A percentile compares a stretch with the other conserved stretches of the same genome.
These are phyloP conservation scores for Lethenteron camtschaticum DNA, from an alignment of 2,113 vertebrate genomes.

Conservation along the genomic window DNA sequence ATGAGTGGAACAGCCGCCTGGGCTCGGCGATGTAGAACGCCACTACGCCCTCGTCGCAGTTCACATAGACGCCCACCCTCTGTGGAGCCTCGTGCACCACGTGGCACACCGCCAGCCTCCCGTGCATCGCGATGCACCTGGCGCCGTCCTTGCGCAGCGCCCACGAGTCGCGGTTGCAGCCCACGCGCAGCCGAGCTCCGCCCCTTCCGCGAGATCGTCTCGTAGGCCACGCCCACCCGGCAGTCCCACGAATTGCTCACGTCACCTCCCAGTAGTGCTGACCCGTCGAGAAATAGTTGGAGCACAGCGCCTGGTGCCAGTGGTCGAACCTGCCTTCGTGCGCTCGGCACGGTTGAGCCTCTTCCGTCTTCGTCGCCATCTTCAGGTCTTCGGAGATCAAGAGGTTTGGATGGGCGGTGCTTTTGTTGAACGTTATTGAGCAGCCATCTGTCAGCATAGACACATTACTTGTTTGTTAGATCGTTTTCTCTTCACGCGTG, in stretches of 20 bases:
- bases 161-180: neutral
- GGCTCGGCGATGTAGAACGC: neutral
- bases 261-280: conserved; percentile 3
- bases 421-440: neutral
- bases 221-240: neutral
- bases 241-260: neutral
- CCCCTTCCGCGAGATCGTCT: conserved; percentile 1
- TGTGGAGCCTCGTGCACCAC: neutral
- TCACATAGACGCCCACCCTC: conserved; percentile 3
- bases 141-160: neutral
- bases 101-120: neutral
- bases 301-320: neutral
- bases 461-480: no score
- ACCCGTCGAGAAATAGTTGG: neutral
- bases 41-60: neutral
- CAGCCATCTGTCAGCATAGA: neutral
- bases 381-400: neutral
- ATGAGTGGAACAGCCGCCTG: neutral
- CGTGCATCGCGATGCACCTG: neutral
- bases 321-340: conserved; percentile 1
- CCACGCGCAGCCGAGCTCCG: neutral
- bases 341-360: neutral
- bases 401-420: neutral
- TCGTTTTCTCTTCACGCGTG: no score
- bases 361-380: neutral